Evolutionary conservation across 2,888 invertebrate species (phyloP), one percentile per base, ranked within the genome.

Genomic region (Polydrusus cervinus): DNA sequence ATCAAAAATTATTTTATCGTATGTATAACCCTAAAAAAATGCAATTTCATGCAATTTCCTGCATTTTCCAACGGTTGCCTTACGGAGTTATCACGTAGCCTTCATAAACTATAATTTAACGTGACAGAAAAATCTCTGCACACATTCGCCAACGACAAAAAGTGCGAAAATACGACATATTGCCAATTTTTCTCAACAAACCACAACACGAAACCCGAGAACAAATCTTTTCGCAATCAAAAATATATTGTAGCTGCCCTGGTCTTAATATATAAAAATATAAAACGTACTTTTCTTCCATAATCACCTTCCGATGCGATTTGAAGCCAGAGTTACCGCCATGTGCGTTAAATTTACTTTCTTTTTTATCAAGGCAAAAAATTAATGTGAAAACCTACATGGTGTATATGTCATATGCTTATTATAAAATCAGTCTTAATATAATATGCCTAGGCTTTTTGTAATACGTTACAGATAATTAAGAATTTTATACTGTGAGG

Each of bases 141-240:
- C 53, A 13, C 43, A 43, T 53, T 66, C 53, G 40, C 18, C n/a
- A 53, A 13, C 30, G 65, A 65, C 40, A 67, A 67, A 67, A 67
- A 53, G n/a, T 34, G 10, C 25, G 3, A 40, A 55, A 55, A 55
- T 55, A 14, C 67, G 45, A 67, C 67, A 55, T 67, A 20, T 67
- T 53, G 40, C 43, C 67, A 67, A 67, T 67, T 67, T 67, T 67
- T 43, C 9, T 30, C 55, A 43, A 43, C 67, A 38, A 55, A 55
- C 67, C 57, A 16, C 57, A 66, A 64, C 64, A 47, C 64, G 64
- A 25, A 64, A 30, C 14, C 47, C 47, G 51, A 51, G 65, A 67
- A 67, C 67, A 53, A 67, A 67, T 67, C 45, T 55, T 67, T 67
- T 45, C 53, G 55, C 55, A 67, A 67, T 67, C 67, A 67, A 55